Evolutionary conservation across 2,888 invertebrate genomes (phyloP).

Genomic region (Syrista parreyssii): DNA sequence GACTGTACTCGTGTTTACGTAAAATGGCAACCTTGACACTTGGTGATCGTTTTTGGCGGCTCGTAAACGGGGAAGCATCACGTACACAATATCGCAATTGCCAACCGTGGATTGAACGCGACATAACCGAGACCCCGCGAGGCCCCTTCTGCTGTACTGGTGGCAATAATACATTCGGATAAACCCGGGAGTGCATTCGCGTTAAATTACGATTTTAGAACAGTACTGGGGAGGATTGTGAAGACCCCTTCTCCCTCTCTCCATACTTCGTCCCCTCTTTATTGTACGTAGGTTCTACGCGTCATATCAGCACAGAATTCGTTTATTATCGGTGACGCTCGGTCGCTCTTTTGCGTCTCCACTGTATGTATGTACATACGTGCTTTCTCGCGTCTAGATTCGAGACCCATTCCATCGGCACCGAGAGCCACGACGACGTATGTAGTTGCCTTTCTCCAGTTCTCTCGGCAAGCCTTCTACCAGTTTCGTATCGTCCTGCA

Average conservation of each 20-base stretch:
- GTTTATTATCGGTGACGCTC: not conserved
- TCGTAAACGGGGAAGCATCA: constrained; percentile 20
- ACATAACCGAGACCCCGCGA: not conserved
- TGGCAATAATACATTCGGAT: not conserved
- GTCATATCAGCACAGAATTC: not conserved
- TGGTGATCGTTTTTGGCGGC: constrained; percentile 53
- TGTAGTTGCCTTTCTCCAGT: not conserved
- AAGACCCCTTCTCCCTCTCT: too few species aligned
- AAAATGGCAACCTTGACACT: constrained; percentile 64
- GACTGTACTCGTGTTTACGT: constrained; percentile 27
- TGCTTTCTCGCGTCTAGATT: not conserved
- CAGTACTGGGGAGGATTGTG: not conserved
- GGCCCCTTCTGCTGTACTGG: not conserved
- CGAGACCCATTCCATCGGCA: not conserved
- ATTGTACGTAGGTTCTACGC: not conserved
- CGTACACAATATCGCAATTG: not conserved
- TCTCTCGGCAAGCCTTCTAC: not conserved
- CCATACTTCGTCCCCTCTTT: not conserved
- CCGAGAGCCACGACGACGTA: not conserved
- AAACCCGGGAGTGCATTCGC: not conserved
- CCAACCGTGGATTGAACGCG: not conserved
- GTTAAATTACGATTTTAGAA: not conserved
- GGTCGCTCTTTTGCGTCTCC: not conserved
- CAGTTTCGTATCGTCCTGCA: not conserved
- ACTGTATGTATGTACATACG: not conserved